Evolutionary conservation across 2,888 invertebrate genomes (phyloP).

Genomic region (Watsonalla cultraria): DNA sequence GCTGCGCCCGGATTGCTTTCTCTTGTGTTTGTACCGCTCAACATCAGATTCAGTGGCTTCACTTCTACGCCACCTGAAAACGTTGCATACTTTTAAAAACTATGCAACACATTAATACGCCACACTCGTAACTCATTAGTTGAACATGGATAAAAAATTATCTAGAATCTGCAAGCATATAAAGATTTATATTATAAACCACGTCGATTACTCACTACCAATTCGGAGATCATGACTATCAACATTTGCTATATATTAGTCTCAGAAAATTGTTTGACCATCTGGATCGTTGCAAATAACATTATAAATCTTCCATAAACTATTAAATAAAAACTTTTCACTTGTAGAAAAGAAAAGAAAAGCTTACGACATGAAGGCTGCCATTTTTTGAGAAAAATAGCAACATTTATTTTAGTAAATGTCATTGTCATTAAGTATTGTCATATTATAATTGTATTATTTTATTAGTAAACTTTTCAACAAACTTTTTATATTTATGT

Average conservation of each 20-base stretch:
- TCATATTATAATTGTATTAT: not conserved
- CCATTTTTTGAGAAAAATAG: conserved; percentile 68
- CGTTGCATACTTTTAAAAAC: conserved; percentile 3
- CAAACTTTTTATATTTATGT: no score
- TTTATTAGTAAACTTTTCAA: not conserved
- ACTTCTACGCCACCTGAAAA: conserved; percentile 46
- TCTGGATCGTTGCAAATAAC: conserved; percentile 46
- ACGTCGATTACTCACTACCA: conserved; percentile 70
- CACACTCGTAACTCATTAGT: conserved; percentile 9
- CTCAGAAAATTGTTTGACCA: conserved; percentile 38
- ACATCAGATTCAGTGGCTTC: conserved; percentile 48
- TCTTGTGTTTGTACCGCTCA: conserved; percentile 44
- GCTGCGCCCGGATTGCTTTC: conserved; percentile 36
- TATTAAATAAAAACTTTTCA: conserved; percentile 61
- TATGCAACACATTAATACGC: conserved; percentile 3
- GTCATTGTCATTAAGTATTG: conserved; percentile 29
- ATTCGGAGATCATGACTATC: conserved; percentile 55
- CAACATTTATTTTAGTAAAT: conserved; percentile 41
- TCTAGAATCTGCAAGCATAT: conserved; percentile 40
- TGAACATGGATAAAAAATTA: conserved; percentile 10
- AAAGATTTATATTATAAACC: conserved; percentile 50
- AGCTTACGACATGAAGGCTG: conserved; percentile 77
- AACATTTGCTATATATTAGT: conserved; percentile 41
- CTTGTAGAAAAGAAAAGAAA: conserved; percentile 61
- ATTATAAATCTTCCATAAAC: conserved; percentile 57